A percentile compares a stretch with the other conserved stretches of the same genome.
These are phyloP conservation scores for Paedocypris sp. DNA, from an alignment of 2,113 vertebrate genomes.

Conservation along the genomic window DNA sequence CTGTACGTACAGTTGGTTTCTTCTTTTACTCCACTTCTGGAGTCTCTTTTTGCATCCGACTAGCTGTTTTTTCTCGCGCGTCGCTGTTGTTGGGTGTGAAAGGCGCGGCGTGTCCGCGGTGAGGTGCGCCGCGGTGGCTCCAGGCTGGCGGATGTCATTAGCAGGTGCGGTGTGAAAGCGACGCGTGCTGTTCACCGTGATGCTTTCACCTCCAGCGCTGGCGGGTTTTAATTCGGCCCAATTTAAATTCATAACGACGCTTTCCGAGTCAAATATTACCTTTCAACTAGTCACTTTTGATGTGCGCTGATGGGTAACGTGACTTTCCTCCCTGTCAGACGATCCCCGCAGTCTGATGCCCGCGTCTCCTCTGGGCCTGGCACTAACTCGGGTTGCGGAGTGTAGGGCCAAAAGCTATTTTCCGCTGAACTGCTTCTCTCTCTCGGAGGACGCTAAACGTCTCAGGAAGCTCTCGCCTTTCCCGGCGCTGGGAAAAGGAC, in stretches of 20 bases:
- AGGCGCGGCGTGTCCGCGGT: no score
- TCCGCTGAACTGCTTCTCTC: conserved; percentile 32
- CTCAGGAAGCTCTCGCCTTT: conserved; percentile 34
- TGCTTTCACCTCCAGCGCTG: conserved; percentile 25
- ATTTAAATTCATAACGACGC: no score
- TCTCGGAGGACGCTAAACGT: conserved; percentile 22
- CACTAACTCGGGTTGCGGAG: background rate
- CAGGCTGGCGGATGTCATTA: conserved; percentile 31
- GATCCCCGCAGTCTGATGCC: background rate
- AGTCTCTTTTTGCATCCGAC: no score
- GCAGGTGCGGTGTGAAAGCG: conserved; percentile 30
- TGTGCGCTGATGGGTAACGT: background rate
- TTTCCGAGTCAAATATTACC: background rate
- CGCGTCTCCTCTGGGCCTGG: conserved; percentile 15
- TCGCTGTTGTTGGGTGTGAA: no score
- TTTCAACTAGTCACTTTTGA: background rate
- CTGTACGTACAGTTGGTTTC: no score
- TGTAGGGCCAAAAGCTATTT: conserved; percentile 33
- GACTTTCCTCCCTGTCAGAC: background rate
- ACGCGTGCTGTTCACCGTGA: conserved; percentile 19
- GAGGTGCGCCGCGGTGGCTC: no score
- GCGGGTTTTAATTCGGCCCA: no score
- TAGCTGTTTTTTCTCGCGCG: no score
- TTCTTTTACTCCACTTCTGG: no score
- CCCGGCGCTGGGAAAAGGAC: conserved; percentile 28